These are phyloP conservation scores for Lamellibrachia columna DNA, from an alignment of 2,888 invertebrate species.

Conservation along the genomic window DNA sequence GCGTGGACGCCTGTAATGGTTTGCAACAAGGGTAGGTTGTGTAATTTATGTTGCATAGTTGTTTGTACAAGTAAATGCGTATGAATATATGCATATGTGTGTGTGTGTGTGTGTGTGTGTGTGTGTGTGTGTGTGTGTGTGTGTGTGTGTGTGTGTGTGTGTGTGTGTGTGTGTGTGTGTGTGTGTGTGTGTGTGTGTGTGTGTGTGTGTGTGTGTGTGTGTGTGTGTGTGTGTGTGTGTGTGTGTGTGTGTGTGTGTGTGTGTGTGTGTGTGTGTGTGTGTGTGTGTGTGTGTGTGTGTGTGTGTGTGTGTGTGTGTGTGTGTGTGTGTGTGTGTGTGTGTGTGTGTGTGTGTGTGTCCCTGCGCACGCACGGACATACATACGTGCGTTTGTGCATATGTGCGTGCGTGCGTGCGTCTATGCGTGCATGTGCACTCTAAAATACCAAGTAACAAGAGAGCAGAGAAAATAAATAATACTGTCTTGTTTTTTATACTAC, in stretches of 20 bases:
- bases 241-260: conserved; percentile 18
- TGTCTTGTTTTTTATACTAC: too few relatives aligned
- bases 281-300: conserved; percentile 7
- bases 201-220: conserved; percentile 5
- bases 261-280: conserved; percentile 18
- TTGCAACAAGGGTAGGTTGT: too few relatives aligned
- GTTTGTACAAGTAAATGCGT: too few relatives aligned
- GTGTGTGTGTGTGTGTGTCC: neutral
- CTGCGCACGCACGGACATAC: neutral
- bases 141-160: neutral
- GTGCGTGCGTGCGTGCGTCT: neutral
- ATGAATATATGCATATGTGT: too few relatives aligned
- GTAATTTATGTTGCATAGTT: too few relatives aligned
- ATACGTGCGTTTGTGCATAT: neutral
- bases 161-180: neutral
- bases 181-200: conserved; percentile 19
- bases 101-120: too few relatives aligned
- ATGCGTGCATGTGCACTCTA: neutral
- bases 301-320: too few relatives aligned
- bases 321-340: neutral
- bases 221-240: neutral
- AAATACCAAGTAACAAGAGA: too few relatives aligned
- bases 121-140: conserved; percentile 22
- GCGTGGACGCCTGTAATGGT: too few relatives aligned
- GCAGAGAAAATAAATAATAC: too few relatives aligned